Percentiles rank a stretch among this genome's conserved stretches.
These are phyloP conservation scores for Apotomis betuletana DNA, from an alignment of 2,888 invertebrate species.

Conservation along the genomic window DNA sequence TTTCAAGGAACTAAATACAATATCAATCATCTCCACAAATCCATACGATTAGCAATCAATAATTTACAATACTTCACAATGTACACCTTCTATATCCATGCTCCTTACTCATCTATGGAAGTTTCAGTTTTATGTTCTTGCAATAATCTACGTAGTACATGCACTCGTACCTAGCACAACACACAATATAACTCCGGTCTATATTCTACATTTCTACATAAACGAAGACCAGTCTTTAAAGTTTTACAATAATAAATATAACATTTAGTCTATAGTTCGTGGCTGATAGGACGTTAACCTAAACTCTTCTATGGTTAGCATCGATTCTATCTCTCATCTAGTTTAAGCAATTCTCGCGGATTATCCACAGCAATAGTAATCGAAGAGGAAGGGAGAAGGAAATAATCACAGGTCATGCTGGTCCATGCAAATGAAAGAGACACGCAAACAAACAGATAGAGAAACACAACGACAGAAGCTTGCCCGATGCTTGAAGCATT, in stretches of 20 bases:
- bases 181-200: slow-evolving; percentile 57
- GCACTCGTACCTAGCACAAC: slow-evolving; percentile 68
- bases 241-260: slow-evolving; percentile 47
- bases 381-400: slow-evolving; percentile 67
- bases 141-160: slow-evolving; percentile 68
- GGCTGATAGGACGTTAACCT: slow-evolving; percentile 34
- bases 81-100: slow-evolving; percentile 54
- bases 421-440: slow-evolving; percentile 81
- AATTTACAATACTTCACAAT: slow-evolving; percentile 45
- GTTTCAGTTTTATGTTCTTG: slow-evolving; percentile 50
- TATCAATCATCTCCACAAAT: slow-evolving; percentile 42
- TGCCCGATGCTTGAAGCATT: slow-evolving; percentile 73
- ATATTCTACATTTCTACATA: slow-evolving; percentile 63
- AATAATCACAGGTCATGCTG: slow-evolving; percentile 77
- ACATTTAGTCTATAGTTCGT: slow-evolving; percentile 32
- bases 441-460: slow-evolving; percentile 78
- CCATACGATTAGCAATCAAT: slow-evolving; percentile 36
- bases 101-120: slow-evolving; percentile 58
- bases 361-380: slow-evolving; percentile 62
- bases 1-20: slow-evolving; percentile 40
- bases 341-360: slow-evolving; percentile 55
- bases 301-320: slow-evolving; percentile 18
- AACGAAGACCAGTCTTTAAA: slow-evolving; percentile 54
- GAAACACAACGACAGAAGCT: slow-evolving; percentile 79
- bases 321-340: slow-evolving; percentile 35